Percentiles rank a stretch among this genome's conserved stretches.
These are phyloP conservation scores for Teleogryllus occipitalis DNA, from an alignment of 1,140 invertebrate genomes.

Conservation along the genomic window DNA sequence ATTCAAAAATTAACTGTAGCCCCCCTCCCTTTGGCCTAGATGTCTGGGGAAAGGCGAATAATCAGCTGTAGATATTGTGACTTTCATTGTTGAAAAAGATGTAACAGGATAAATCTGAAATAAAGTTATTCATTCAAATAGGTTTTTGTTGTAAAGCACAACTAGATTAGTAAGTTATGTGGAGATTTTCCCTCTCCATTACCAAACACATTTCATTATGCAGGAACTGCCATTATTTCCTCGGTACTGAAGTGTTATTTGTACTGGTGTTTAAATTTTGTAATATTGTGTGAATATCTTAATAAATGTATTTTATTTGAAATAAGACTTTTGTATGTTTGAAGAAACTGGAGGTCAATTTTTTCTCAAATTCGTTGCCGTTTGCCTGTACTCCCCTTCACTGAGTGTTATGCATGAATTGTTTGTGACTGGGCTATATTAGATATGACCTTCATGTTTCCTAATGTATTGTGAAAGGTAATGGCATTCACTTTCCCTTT, in stretches of 20 bases:
- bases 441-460: no score
- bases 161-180: neutral
- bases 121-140: neutral
- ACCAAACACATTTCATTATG: neutral
- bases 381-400: no score
- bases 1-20: no score
- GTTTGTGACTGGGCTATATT: no score
- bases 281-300: neutral
- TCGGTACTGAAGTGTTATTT: neutral
- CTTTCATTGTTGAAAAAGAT: neutral
- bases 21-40: no score
- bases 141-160: neutral
- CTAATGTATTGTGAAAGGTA: no score
- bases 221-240: neutral
- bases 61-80: neutral
- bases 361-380: no score
- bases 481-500: no score
- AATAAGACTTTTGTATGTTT: neutral
- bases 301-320: constrained; percentile 6
- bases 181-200: neutral
- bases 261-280: neutral
- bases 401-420: no score
- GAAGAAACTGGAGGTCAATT: no score
- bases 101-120: neutral
- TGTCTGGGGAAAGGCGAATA: no score